Evolutionary conservation across 2,113 vertebrate species (phyloP).

Genomic region (Cervus canadensis): DNA sequence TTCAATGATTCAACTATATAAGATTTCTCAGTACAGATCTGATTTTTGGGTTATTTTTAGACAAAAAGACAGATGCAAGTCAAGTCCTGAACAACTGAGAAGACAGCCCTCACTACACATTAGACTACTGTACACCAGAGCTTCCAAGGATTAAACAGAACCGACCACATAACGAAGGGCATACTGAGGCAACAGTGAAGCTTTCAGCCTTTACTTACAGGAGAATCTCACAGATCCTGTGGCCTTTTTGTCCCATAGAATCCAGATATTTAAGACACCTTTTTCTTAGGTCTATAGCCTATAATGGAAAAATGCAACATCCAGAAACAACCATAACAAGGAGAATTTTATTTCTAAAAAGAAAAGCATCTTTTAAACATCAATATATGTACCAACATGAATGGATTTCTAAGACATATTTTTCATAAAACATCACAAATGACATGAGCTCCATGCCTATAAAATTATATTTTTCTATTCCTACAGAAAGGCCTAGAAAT

Average conservation of each 20-base stretch:
- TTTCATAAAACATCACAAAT: not conserved
- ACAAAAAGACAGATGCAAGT: not conserved
- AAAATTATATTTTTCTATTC: not conserved
- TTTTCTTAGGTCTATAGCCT: conserved; percentile 89
- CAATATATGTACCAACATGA: not conserved
- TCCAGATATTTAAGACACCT: conserved; percentile 89
- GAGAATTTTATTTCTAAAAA: conserved; percentile 31
- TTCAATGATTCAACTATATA: not conserved
- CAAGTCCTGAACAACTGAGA: not conserved
- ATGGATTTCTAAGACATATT: not conserved
- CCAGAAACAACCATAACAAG: not conserved
- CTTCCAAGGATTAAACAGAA: not conserved
- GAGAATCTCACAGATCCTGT: conserved; percentile 86
- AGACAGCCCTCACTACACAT: not conserved
- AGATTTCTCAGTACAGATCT: not conserved
- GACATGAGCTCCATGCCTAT: not conserved
- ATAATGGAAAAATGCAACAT: conserved; percentile 44
- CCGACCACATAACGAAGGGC: not conserved
- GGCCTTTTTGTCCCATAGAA: conserved; percentile 89
- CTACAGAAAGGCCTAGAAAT: conserved; percentile 20
- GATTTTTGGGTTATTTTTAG: not conserved
- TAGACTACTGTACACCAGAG: not conserved
- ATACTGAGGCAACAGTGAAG: not conserved
- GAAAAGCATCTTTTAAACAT: not conserved
- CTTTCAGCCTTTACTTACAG: conserved; percentile 85